A percentile compares a stretch with the other conserved stretches of the same genome.
These are phyloP conservation scores for Cryptocephalus primarius DNA, from an alignment of 2,888 invertebrate species.

Conservation along the genomic window DNA sequence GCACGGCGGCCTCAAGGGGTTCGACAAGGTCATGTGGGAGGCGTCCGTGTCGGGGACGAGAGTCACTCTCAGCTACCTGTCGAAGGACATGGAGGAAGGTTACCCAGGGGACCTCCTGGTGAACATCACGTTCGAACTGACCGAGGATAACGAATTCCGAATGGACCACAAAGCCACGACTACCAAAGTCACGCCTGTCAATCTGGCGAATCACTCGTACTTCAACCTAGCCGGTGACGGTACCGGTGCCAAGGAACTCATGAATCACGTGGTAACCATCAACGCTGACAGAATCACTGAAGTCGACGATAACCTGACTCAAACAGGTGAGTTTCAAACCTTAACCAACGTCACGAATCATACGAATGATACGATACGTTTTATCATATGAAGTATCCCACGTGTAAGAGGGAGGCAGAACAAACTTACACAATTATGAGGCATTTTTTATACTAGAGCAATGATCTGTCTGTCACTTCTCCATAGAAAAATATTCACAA, in stretches of 20 bases:
- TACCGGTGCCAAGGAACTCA: constrained; percentile 49
- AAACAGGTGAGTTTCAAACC: constrained; percentile 49
- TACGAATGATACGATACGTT: background rate
- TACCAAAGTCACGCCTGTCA: constrained; percentile 70
- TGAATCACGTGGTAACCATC: constrained; percentile 58
- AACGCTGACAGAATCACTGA: constrained; percentile 68
- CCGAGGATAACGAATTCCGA: constrained; percentile 59
- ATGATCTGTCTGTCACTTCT: no score
- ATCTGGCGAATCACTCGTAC: constrained; percentile 79
- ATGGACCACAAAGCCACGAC: constrained; percentile 67
- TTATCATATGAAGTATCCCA: no score
- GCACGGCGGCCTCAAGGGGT: constrained; percentile 77
- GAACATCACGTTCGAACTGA: constrained; percentile 59
- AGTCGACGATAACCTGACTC: constrained; percentile 55
- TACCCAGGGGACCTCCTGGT: constrained; percentile 75
- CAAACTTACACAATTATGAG: no score
- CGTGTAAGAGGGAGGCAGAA: no score
- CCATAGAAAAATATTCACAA: no score
- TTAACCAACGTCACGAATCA: background rate
- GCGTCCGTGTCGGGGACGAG: constrained; percentile 23
- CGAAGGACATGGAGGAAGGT: constrained; percentile 72
- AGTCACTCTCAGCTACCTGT: constrained; percentile 64
- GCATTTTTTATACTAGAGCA: no score
- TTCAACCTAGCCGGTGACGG: constrained; percentile 89
- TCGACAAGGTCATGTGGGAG: constrained; percentile 48